Evolutionary conservation across 2,888 invertebrate genomes (phyloP), one percentile per base, ranked within the genome.

Genomic region (Furcula furcula): DNA sequence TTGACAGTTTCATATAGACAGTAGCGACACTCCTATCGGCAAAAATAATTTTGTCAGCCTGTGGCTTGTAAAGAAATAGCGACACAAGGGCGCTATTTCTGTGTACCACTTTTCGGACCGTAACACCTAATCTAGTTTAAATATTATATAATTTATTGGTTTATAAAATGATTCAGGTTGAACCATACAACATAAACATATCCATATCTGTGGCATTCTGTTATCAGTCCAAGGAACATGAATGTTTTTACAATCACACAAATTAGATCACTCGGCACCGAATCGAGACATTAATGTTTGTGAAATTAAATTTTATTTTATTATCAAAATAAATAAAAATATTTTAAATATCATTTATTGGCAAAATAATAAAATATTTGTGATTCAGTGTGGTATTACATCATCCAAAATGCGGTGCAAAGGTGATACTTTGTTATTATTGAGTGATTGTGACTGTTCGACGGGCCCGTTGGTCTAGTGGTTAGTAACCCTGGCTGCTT

Each of bases 191-290:
- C 58, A 70, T 70, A 41, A 58, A 31, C 10, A 34, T 36, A 27
- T 39, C 25, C 34, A 32, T 31, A 52, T 58, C 62, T 26, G 35
- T 32, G 29, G 41, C 44, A 46, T 36, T 44, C 46, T 32, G 28
- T 13, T 70, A 67, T 69, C 69, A 11, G 23, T 39, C 16, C 35
- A 31, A 49, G 45, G 49, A 55, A 57, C 55, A 49, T 56, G 23
- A 40, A 46, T 58, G 62, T 63, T 60, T 36, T 33, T 28, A 56
- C 59, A 46, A 59, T 66, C 54, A 57, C 46, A 62, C 58, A 57
- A 71, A 69, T 68, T 72, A 65, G 70, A 65, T 58, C 65, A 62
- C 37, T 61, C 48, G 40, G 28, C 34, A 38, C 20, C 13, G 14
- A 30, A 21, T 15, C 7, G 20, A 10, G n/a, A 30, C 31, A 31